These are phyloP conservation scores for Salarias fasciatus DNA, from an alignment of 2,797 vertebrate species.

Conservation along the genomic window DNA sequence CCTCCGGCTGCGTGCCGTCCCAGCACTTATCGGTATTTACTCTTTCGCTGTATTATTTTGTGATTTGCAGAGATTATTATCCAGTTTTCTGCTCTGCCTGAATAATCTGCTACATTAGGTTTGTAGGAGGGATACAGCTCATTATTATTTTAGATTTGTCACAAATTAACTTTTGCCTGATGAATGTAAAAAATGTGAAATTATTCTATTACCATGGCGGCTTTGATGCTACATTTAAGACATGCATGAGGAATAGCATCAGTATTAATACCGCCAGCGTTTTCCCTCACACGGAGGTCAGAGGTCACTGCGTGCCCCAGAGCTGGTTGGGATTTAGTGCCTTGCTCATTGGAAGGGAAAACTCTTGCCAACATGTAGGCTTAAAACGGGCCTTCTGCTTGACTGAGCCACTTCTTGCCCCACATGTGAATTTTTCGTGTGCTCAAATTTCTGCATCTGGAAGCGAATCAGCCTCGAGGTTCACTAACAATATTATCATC, in stretches of 20 bases:
- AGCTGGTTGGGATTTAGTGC: constrained; percentile 22
- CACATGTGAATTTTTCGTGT: constrained; percentile 25
- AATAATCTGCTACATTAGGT: background rate
- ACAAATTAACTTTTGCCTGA: background rate
- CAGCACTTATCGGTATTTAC: constrained; percentile 12
- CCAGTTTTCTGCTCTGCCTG: constrained; percentile 3
- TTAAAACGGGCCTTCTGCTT: constrained; percentile 36
- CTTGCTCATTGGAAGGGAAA: constrained; percentile 27
- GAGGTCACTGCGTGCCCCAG: constrained; percentile 26
- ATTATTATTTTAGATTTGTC: no score
- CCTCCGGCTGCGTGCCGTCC: constrained; percentile 14
- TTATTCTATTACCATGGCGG: background rate
- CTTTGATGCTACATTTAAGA: background rate
- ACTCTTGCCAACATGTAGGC: constrained; percentile 20
- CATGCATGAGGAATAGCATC: background rate
- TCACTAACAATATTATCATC: constrained; percentile 43
- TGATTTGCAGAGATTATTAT: constrained; percentile 1
- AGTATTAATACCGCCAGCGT: constrained; percentile 3
- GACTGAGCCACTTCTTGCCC: constrained; percentile 21
- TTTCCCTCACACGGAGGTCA: constrained; percentile 18
- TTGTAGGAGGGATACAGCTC: no score
- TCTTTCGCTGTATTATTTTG: background rate
- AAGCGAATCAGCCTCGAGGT: constrained; percentile 14
- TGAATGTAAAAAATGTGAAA: no score
- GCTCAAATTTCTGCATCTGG: constrained; percentile 27